Evolutionary conservation across 2,113 vertebrate species (phyloP), one percentile per base, ranked within the genome.

Genomic region (Indri indri): DNA sequence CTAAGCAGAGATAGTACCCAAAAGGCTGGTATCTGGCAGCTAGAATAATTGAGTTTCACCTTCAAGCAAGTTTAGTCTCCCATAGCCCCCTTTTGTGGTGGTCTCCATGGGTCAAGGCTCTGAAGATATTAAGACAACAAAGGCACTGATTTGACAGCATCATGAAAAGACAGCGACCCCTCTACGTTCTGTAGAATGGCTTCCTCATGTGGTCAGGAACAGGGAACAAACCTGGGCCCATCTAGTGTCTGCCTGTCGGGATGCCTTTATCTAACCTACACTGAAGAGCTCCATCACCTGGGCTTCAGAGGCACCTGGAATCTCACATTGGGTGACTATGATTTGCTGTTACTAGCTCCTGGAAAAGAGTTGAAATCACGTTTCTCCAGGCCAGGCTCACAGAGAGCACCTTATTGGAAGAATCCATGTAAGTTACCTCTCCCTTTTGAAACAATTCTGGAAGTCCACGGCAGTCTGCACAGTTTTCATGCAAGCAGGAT

Each of bases 401-500:
- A 17, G 6, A 23, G 37, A 81, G 80, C n/a, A 42, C 10, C 25
- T 42, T 47, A 20, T 5, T 47, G 30, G 25, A 92, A 54, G 42
- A 42, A 81, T 47, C 40, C 20, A 45, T 11, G 8, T 22, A 84
- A 79, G 61, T 91, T 30, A n/a, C 22, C 22, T 61, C 47, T 84
- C 42, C 66, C 59, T 54, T 76, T 50, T 61, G 27, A 92, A 66
- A 47, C 27, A 79, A 34, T 57, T 91, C 47, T 93, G 23, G n/a
- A 88, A 87, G 79, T 85, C 32, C 23, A 5, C 8, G 27, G 32
- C 1, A 47, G 37, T 61, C 63, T 85, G 37, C 3, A 20, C 1
- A 45, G 54, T 37, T 83, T 74, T 83, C 16, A 42, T 4, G 68
- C 17, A 6, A 89, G 91, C 91, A 98, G 97, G 98, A 95, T 92